phyloP scores from a whole-genome alignment of 1,140 invertebrate species.

The Ceratina japonica region DNA sequence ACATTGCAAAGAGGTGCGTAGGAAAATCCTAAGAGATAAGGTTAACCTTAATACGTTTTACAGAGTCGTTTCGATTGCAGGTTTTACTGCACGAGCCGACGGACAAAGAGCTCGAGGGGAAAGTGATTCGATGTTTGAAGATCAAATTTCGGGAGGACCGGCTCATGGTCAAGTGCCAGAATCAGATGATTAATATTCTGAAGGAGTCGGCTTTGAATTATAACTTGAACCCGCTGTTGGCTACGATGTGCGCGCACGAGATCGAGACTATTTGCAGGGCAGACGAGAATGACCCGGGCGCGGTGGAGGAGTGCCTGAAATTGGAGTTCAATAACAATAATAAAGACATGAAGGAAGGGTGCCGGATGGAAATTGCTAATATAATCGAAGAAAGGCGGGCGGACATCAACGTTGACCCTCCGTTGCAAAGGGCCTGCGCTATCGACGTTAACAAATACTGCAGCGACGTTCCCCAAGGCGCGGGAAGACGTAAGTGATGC shows the following conservation, averaged over 20 bases:
- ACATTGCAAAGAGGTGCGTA: conserved; percentile 82
- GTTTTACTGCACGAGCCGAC: conserved; percentile 68
- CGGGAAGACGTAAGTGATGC: conserved; percentile 89
- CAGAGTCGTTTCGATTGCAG: conserved; percentile 50
- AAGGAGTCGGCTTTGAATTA: conserved; percentile 93
- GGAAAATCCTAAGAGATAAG: too few species aligned
- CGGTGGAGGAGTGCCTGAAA: conserved; percentile 94
- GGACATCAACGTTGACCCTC: conserved; percentile 91
- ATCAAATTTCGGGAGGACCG: conserved; percentile 88
- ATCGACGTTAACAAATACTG: conserved; percentile 92
- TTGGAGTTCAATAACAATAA: conserved; percentile 84
- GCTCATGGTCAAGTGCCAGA: conserved; percentile 87
- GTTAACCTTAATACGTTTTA: too few species aligned
- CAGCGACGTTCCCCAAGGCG: conserved; percentile 89
- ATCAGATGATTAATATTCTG: conserved; percentile 89
- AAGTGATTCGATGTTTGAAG: conserved; percentile 86
- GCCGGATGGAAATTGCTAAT: conserved; percentile 89
- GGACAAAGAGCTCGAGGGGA: conserved; percentile 78
- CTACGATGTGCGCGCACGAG: conserved; percentile 85
- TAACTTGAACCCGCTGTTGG: conserved; percentile 90
- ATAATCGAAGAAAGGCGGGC: conserved; percentile 89
- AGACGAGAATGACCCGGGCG: conserved; percentile 75
- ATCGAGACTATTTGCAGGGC: conserved; percentile 75
- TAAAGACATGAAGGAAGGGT: conserved; percentile 86
- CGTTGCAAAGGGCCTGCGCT: conserved; percentile 88